These are phyloP conservation scores for Pollenia angustigena DNA, from an alignment of 2,888 invertebrate genomes.

Conservation along the genomic window DNA sequence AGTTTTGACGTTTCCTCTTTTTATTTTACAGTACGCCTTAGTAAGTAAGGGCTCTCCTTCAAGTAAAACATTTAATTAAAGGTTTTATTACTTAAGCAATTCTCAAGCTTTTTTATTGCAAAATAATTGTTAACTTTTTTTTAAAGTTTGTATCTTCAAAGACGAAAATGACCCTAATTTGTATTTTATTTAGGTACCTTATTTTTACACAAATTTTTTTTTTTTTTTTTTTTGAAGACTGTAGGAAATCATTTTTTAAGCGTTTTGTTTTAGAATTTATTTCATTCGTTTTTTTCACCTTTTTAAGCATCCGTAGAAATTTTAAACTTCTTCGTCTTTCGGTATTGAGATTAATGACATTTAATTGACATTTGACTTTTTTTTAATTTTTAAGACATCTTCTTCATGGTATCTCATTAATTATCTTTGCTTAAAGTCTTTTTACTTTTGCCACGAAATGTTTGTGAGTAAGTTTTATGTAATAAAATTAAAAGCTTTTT, in stretches of 20 bases:
- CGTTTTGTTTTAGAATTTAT: background rate
- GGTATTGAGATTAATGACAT: conserved; percentile 64
- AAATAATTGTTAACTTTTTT: background rate
- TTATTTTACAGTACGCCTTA: background rate
- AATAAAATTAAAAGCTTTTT: no score
- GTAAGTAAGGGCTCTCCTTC: background rate
- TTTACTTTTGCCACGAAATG: no score
- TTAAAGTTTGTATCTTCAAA: background rate
- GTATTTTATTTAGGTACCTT: background rate
- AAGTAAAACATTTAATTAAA: background rate
- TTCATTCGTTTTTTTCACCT: conserved; percentile 18
- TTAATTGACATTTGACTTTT: conserved; percentile 64
- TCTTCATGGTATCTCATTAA: conserved; percentile 65
- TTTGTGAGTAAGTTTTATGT: no score
- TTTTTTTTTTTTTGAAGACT: background rate
- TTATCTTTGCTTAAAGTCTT: conserved; percentile 1
- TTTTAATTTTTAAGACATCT: conserved; percentile 46
- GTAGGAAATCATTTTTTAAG: background rate
- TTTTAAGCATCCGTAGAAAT: background rate
- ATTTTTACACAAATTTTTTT: background rate
- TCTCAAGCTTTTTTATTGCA: background rate
- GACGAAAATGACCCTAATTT: background rate
- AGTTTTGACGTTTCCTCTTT: background rate
- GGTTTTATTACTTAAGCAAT: no score
- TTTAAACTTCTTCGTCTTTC: no score